Evolutionary conservation across 2,797 vertebrate genomes (phyloP).

Genomic region (Myotis planiceps): DNA sequence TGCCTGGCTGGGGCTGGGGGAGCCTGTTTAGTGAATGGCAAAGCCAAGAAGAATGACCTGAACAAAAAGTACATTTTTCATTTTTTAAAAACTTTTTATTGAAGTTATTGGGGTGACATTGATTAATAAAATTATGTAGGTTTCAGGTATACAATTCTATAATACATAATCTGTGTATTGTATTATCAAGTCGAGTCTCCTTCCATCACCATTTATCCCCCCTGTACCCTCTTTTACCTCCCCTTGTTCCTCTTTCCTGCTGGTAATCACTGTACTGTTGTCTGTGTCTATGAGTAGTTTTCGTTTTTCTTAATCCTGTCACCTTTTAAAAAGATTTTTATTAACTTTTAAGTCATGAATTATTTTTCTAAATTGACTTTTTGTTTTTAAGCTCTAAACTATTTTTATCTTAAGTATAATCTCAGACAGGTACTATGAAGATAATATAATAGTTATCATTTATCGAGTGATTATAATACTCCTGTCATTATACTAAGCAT

Average conservation of each 20-base stretch:
- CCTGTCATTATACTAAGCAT: neutral
- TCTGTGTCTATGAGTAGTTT: neutral
- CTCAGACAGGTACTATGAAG: neutral
- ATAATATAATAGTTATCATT: neutral
- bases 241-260: neutral
- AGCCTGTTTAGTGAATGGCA: neutral
- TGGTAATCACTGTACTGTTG: neutral
- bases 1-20: neutral
- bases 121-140: neutral
- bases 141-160: neutral
- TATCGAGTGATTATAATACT: conserved; percentile 9
- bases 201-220: neutral
- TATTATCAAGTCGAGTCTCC: neutral
- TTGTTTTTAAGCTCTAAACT: neutral
- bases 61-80: neutral
- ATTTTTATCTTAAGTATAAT: neutral
- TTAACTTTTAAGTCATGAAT: conserved; percentile 29
- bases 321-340: neutral
- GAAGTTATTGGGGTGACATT: neutral
- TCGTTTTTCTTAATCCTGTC: neutral
- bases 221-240: neutral
- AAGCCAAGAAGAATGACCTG: neutral
- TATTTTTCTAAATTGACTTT: conserved; percentile 26
- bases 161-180: neutral
- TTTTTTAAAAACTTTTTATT: neutral